Evolutionary conservation across 2,797 vertebrate genomes (phyloP).

Genomic region (Megalops cyprinoides): DNA sequence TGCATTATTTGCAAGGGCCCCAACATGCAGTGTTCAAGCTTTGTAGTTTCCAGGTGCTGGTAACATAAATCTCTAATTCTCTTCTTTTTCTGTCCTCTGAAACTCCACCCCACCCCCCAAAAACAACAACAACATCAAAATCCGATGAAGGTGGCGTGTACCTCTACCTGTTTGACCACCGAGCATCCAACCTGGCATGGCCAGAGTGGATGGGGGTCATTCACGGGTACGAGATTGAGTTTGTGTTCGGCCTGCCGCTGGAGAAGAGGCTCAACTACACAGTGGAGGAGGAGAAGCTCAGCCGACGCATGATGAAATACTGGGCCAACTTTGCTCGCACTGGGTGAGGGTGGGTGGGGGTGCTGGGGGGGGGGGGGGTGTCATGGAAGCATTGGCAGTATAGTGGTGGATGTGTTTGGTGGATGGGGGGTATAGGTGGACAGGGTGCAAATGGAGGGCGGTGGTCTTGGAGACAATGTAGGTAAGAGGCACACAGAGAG

Average conservation of each 20-base stretch:
- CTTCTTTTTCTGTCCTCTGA: neutral
- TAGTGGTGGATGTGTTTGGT: neutral
- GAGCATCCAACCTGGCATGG: conserved; percentile 88
- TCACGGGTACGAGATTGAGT: conserved; percentile 95
- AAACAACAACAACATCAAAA: too few relatives aligned
- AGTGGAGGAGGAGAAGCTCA: conserved; percentile 80
- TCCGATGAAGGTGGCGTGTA: conserved; percentile 69
- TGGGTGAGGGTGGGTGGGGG: conserved; percentile 72
- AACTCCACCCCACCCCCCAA: neutral
- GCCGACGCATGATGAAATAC: conserved; percentile 88
- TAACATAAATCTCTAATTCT: neutral
- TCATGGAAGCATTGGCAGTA: neutral
- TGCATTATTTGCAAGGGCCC: neutral
- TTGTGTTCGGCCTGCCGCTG: conserved; percentile 89
- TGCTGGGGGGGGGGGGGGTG: too few relatives aligned
- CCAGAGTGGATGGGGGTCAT: conserved; percentile 97
- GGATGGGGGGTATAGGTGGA: neutral
- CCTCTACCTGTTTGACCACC: conserved; percentile 88
- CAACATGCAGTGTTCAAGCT: neutral
- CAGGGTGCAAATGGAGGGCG: neutral
- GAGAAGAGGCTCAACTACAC: conserved; percentile 88
- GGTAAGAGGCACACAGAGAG: conserved; percentile 10
- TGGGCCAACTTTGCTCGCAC: conserved; percentile 93
- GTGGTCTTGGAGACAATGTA: conserved; percentile 6
- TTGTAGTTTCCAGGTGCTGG: neutral